A percentile compares a stretch with the other conserved stretches of the same genome.
These are phyloP conservation scores for Garrulus glandarius DNA, from an alignment of 2,797 vertebrate genomes.

Conservation along the genomic window DNA sequence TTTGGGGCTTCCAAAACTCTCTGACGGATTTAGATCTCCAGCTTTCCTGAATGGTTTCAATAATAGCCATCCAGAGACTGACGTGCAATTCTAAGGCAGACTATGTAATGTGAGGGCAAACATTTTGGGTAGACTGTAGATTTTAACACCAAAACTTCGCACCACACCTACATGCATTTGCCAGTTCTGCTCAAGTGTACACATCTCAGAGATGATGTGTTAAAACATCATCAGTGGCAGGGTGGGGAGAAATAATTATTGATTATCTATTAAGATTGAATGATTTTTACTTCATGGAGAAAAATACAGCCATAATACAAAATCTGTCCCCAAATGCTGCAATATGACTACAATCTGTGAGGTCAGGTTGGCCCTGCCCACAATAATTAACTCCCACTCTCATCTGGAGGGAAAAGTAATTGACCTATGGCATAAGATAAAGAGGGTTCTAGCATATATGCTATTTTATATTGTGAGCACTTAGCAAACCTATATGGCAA, in stretches of 20 bases:
- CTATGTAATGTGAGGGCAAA: neutral
- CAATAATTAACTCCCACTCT: conserved; percentile 10
- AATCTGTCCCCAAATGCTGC: neutral
- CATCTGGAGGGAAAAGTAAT: neutral
- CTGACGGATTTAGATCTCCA: neutral
- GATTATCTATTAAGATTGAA: neutral
- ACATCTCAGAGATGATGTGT: neutral
- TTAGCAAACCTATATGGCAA: neutral
- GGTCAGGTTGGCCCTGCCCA: neutral
- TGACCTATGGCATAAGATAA: neutral
- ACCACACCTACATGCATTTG: neutral
- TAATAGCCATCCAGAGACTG: neutral
- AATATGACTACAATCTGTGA: neutral
- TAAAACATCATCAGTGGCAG: neutral
- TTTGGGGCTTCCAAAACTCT: neutral
- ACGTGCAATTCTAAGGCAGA: neutral
- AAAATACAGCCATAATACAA: neutral
- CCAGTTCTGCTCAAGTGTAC: neutral
- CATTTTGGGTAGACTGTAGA: neutral
- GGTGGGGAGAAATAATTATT: neutral
- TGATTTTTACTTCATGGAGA: neutral
- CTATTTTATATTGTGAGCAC: neutral
- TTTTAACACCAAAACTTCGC: neutral
- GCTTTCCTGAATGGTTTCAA: neutral
- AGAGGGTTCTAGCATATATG: neutral